These are phyloP conservation scores for Muscicapa striata DNA, from an alignment of 2,797 vertebrate genomes.

Conservation along the genomic window DNA sequence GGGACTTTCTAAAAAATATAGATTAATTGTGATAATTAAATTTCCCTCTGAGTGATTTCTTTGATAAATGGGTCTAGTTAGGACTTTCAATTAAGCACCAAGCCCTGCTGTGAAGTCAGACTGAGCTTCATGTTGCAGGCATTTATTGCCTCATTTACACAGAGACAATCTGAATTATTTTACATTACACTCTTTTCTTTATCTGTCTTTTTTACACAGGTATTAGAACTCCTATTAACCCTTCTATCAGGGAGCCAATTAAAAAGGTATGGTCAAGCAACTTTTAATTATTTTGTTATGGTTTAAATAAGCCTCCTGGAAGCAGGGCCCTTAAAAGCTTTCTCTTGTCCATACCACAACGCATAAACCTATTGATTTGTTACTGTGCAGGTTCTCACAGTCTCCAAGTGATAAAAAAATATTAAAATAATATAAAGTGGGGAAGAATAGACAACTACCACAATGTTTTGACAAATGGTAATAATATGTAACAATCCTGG, in stretches of 20 bases:
- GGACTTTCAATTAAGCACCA: constrained; percentile 70
- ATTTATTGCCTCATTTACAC: constrained; percentile 60
- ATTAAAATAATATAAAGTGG: constrained; percentile 8
- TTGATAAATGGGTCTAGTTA: constrained; percentile 68
- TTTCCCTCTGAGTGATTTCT: constrained; percentile 68
- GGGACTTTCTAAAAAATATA: constrained; percentile 40
- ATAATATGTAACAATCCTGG: constrained; percentile 26
- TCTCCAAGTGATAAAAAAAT: not conserved
- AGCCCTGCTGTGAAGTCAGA: constrained; percentile 57
- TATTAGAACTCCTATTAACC: constrained; percentile 53
- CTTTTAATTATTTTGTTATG: constrained; percentile 42
- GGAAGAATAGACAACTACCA: not conserved
- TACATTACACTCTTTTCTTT: constrained; percentile 54
- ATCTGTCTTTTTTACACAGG: constrained; percentile 1
- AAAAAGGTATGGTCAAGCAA: constrained; percentile 36
- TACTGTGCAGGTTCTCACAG: not conserved
- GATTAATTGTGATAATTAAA: constrained; percentile 71
- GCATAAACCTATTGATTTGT: not conserved
- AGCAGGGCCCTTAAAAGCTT: not conserved
- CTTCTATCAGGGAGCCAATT: constrained; percentile 44
- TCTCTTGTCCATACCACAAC: not conserved
- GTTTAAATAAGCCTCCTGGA: not conserved
- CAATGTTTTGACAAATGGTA: not conserved
- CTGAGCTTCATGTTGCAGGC: constrained; percentile 28
- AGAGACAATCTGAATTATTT: constrained; percentile 59